Conservation (phyloP, 2,888 invertebrate genomes). For the Vesta saturnalis region DNA sequence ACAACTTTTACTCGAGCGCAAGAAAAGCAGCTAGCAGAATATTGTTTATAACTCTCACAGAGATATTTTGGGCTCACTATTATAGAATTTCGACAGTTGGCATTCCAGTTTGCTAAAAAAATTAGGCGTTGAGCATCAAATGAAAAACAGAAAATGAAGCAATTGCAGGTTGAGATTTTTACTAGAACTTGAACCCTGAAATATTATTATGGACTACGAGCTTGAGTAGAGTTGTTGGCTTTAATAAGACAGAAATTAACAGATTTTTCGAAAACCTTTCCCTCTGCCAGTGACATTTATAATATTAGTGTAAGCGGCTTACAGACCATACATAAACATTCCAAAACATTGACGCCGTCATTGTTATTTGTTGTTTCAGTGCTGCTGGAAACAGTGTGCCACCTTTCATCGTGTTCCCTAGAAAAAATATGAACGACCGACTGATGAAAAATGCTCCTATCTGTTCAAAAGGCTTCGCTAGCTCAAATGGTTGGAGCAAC, state of each 20-base stretch:
- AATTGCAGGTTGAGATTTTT: slow-evolving; percentile 4
- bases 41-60: slow-evolving; percentile 3
- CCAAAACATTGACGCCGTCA: slow-evolving; percentile 53
- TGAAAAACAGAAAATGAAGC: neutral
- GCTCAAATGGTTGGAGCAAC: slow-evolving; percentile 12
- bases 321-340: slow-evolving; percentile 53
- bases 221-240: neutral
- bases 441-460: slow-evolving; percentile 12
- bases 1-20: neutral
- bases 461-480: neutral
- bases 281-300: slow-evolving; percentile 46
- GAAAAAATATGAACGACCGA: slow-evolving; percentile 3
- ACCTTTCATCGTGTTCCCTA: slow-evolving; percentile 13
- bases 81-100: neutral
- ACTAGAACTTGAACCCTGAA: neutral
- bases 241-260: slow-evolving; percentile 12
- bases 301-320: slow-evolving; percentile 55
- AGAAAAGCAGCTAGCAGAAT: neutral
- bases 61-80: neutral
- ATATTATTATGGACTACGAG: slow-evolving; percentile 36
- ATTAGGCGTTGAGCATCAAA: neutral
- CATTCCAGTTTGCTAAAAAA: slow-evolving; percentile 2
- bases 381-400: slow-evolving; percentile 51
- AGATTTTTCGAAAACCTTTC: slow-evolving; percentile 1
- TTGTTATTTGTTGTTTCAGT: slow-evolving; percentile 46